Evolutionary conservation across 2,888 invertebrate genomes (phyloP).

Genomic region (Hirtodrosophila alboralis): DNA sequence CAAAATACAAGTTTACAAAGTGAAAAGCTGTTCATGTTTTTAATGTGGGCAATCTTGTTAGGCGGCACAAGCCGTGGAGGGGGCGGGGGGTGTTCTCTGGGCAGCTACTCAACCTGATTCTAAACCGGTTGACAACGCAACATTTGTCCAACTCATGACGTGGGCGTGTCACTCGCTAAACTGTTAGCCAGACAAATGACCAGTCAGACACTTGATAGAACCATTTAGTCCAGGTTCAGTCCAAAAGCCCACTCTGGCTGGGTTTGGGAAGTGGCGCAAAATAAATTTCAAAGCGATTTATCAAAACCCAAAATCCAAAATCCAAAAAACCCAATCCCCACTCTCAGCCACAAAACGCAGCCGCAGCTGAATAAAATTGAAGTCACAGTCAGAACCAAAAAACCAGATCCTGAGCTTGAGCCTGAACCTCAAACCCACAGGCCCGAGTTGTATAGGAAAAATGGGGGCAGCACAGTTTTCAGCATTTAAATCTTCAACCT

Average conservation of each 20-base stretch:
- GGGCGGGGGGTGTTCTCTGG: neutral
- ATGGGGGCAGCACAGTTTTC: conserved; percentile 29
- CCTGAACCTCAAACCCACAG: no score
- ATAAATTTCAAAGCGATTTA: conserved; percentile 73
- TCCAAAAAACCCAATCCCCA: conserved; percentile 21
- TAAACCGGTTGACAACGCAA: conserved; percentile 49
- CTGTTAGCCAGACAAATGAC: conserved; percentile 63
- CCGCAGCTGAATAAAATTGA: conserved; percentile 58
- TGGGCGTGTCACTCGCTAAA: conserved; percentile 50
- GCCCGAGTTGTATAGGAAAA: no score
- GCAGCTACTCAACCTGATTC: conserved; percentile 37
- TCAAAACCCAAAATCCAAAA: conserved; percentile 58
- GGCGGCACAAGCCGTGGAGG: neutral
- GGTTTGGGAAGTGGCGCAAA: no score
- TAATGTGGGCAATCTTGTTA: neutral
- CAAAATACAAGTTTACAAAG: conserved; percentile 13
- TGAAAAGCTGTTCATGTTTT: conserved; percentile 17
- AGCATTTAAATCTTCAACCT: conserved; percentile 34
- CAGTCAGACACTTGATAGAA: conserved; percentile 38
- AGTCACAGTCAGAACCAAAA: conserved; percentile 24
- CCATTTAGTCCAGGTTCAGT: conserved; percentile 20
- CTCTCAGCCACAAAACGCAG: conserved; percentile 48
- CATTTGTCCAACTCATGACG: conserved; percentile 45
- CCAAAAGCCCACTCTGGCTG: no score
- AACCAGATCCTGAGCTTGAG: neutral